Base-by-base conservation (phyloP, 2,888 invertebrate species). In the Pristionchus fissidentatus region DNA sequence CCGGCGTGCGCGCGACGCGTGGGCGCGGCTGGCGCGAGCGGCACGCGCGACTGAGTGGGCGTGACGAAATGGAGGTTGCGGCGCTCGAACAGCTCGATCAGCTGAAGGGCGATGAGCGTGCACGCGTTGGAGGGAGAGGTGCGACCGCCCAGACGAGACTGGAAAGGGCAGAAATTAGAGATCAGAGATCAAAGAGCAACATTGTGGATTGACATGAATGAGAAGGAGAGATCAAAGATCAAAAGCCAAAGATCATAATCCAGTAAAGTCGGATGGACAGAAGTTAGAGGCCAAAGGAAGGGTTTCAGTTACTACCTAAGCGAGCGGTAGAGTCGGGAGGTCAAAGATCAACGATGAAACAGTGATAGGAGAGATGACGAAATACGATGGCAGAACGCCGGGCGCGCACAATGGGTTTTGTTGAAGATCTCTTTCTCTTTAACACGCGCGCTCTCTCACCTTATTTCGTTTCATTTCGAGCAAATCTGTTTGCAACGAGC, bases 71-170 rank as follows among this genome's bases (percentile, higher is more conserved):
- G 78, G 38, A 55, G 55, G 55, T 52, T 75, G 26, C 80, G 46
- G 26, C 80, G 41, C 43, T 80, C 80, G 29, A 80, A 29, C n/a
- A 80, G 26, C 41, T 80, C 80, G 29, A 80, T 43, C 60, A 80
- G 41, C 15, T 60, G 80, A 1, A 80, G 80, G 26, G 60, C 57
- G 26, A 80, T 80, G 26, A 80, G 60, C 13, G 80, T 80, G 43
- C 80, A 80, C 29, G 80, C 80, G 26, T 80, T 80, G 22, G 80
- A 80, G 19, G 80, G 80, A 41, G 49, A 43, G 19, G 29, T 57
- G 29, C 80, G 80, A 80, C 80, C 80, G 19, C 60, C 57, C 80
- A 80, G 43, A 43, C 80, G 80, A 10, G 80, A 80, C 80, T 80
- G 80, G n/a, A 80, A 35, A 22, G 62, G 35, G 32, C n/a, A n/a